Evolutionary conservation across 2,797 vertebrate genomes (phyloP), one percentile per base, ranked within the genome.

Genomic region (Esox masquinongy): DNA sequence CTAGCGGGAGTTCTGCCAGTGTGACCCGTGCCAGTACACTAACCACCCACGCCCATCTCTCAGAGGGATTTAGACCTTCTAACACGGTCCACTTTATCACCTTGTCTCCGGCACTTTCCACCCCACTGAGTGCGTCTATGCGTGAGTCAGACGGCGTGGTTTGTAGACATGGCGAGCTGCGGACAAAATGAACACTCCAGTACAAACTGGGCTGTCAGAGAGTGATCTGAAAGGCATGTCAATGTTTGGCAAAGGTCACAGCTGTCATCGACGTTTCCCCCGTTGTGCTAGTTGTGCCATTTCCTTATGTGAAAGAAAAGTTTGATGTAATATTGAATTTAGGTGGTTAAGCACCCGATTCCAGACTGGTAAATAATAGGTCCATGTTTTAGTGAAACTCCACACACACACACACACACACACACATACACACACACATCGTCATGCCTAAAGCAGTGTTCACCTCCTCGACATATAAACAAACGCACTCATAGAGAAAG

Each of bases 401-500:
- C 36, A 26, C 19, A 70, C 74, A 26, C 74, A 39, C 66, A 36
- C 64, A 36, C 64, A 68, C 74, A 53, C 29, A 43, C 70, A 26
- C 19, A 70, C 74, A 26, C 74, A 39, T 50, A 36, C 64, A 36
- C 64, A 68, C 74, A 53, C 29, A 43, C 70, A 53, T 29, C 1
- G 16, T 56, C 34, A 47, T 56, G 43, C 53, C 2, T 36, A 61
- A 17, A 68, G 17, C 26, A 67, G 29, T 8, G 17, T 67, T 17
- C 26, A 17, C 19, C 66, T 34, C 66, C 29, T 39, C 29, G 29
- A 72, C 19, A 36, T 19, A 72, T 6, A 31, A 26, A 56, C 70
- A 72, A 31, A 72, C 14, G 78, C 63, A 77, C 16, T 2, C 19
- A 61, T 12, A 63, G 74, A 78, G 24, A 68, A 72, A 67, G 24